Evolutionary conservation across 2,888 invertebrate species (phyloP).

Genomic region (Crepidodera aurea): DNA sequence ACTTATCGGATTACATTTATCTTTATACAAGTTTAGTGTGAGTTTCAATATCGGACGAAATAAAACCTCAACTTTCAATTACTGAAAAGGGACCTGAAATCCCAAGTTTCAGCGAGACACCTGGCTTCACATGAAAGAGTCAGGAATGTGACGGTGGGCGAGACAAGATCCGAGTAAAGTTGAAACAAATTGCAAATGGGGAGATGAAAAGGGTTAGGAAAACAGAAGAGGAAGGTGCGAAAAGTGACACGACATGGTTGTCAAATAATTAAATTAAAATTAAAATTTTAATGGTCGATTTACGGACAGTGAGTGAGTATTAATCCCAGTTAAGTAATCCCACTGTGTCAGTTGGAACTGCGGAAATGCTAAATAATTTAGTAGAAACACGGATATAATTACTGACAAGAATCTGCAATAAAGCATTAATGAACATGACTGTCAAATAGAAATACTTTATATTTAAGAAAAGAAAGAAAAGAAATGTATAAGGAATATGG

Average conservation of each 20-base stretch:
- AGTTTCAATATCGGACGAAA: conserved; percentile 51
- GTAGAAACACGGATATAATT: too few species aligned
- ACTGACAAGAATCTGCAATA: too few species aligned
- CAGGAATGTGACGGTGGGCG: conserved; percentile 9
- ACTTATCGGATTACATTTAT: conserved; percentile 37
- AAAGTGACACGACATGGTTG: not conserved
- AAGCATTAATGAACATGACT: too few species aligned
- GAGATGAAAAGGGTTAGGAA: conserved; percentile 17
- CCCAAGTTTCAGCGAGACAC: conserved; percentile 44
- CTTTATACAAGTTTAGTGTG: conserved; percentile 35
- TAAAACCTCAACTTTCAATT: conserved; percentile 53
- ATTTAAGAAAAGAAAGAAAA: too few species aligned
- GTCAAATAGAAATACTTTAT: too few species aligned
- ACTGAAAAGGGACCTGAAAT: conserved; percentile 41
- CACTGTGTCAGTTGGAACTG: too few species aligned
- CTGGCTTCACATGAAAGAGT: conserved; percentile 36
- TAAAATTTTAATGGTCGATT: too few species aligned
- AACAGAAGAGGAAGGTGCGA: conserved; percentile 1
- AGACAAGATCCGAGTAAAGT: not conserved
- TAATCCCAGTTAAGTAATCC: too few species aligned
- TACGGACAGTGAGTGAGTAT: too few species aligned
- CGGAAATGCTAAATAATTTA: too few species aligned
- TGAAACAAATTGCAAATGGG: not conserved
- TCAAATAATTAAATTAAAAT: not conserved
- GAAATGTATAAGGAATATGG: too few species aligned